Conservation (phyloP, 2,113 vertebrate genomes). For the Micronycteris hirsuta region DNA sequence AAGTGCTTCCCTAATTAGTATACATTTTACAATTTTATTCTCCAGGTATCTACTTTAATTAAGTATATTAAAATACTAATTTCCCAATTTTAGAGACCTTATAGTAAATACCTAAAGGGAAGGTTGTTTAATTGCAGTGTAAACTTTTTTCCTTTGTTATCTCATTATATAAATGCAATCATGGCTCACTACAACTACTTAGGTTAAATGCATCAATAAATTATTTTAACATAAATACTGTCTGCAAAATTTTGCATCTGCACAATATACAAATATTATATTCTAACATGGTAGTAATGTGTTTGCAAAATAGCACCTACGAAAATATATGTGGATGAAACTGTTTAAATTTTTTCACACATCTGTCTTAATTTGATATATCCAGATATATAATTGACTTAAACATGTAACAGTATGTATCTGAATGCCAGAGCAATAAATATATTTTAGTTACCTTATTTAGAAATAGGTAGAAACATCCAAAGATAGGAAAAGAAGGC, state of each 20-base stretch:
- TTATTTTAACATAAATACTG: neutral
- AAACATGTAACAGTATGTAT: neutral
- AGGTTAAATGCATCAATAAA: neutral
- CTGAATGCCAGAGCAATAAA: neutral
- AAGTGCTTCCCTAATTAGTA: slow-evolving; percentile 43
- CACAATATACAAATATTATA: neutral
- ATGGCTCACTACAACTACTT: neutral
- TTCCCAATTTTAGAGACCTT: slow-evolving; percentile 40
- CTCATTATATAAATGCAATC: neutral
- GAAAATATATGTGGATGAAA: neutral
- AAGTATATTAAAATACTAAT: slow-evolving; percentile 30
- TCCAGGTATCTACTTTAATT: slow-evolving; percentile 29
- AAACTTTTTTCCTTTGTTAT: neutral
- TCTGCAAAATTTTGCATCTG: neutral
- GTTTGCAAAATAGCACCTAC: neutral
- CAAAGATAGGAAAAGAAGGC: neutral
- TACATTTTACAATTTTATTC: slow-evolving; percentile 23
- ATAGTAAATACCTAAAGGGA: slow-evolving; percentile 52
- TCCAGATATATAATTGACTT: neutral
- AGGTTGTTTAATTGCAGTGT: neutral
- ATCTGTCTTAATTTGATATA: neutral
- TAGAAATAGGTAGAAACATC: neutral
- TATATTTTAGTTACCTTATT: neutral
- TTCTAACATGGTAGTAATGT: neutral
- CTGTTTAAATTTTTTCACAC: neutral